These are phyloP conservation scores for Desoria tigrina DNA, from an alignment of 2,888 invertebrate genomes.

Conservation along the genomic window DNA sequence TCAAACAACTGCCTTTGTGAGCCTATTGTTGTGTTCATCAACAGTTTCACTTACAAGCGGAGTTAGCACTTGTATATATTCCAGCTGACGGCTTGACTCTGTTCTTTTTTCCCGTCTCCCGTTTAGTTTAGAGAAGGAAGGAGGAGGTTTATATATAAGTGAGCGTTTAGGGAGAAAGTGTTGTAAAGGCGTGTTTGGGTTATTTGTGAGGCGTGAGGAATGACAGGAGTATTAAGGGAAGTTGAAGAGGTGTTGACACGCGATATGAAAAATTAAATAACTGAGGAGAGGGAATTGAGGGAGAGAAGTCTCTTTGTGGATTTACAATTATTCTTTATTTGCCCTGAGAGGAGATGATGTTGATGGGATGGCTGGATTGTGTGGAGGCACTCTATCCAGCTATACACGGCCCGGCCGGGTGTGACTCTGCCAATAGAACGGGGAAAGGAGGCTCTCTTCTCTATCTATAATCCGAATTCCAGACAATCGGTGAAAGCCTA, in stretches of 20 bases:
- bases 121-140: not conserved
- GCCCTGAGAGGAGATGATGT: conserved; percentile 31
- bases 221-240: not conserved
- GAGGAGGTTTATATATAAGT: not conserved
- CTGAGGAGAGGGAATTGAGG: conserved; percentile 20
- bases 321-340: conserved; percentile 53
- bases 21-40: not conserved
- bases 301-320: conserved; percentile 45
- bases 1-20: no score
- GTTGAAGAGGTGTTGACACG: conserved; percentile 51
- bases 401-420: no score
- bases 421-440: no score
- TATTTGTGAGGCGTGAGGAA: not conserved
- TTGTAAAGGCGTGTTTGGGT: not conserved
- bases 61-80: no score
- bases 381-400: conserved; percentile 18
- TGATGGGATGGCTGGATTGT: conserved; percentile 20
- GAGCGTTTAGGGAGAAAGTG: not conserved
- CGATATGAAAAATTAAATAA: conserved; percentile 51
- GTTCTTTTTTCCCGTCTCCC: no score
- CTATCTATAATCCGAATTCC: no score
- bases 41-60: not conserved
- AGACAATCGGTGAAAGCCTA: no score
- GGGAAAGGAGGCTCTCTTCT: no score
- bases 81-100: no score